These are phyloP conservation scores for Molossus molossus DNA, from an alignment of 2,797 vertebrate species.

Conservation along the genomic window DNA sequence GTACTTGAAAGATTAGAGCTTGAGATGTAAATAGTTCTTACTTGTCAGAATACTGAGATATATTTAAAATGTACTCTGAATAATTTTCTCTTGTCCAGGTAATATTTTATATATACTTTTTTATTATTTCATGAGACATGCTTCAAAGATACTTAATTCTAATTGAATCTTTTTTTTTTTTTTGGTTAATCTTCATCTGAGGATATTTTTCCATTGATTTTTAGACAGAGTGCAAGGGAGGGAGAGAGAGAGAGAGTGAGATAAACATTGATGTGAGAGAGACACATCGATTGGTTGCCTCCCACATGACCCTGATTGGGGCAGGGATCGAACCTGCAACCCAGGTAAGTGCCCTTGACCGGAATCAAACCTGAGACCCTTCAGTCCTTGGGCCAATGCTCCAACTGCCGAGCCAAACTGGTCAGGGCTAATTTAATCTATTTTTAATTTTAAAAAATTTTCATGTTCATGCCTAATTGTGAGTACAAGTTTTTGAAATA, in stretches of 20 bases:
- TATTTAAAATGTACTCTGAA: not conserved
- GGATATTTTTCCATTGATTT: too few relatives aligned
- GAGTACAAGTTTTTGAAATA: slow-evolving; percentile 70
- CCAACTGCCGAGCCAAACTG: too few relatives aligned
- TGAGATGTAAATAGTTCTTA: not conserved
- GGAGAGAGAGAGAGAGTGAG: too few relatives aligned
- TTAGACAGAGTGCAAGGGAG: too few relatives aligned
- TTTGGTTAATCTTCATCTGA: too few relatives aligned
- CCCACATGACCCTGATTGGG: too few relatives aligned
- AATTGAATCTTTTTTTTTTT: slow-evolving; percentile 12
- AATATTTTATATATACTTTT: slow-evolving; percentile 30
- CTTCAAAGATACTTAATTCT: slow-evolving; percentile 72
- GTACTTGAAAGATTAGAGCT: not conserved
- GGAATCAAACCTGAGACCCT: too few relatives aligned
- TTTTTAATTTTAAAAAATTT: slow-evolving; percentile 46
- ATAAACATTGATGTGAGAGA: too few relatives aligned
- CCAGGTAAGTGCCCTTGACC: too few relatives aligned
- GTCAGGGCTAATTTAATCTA: not conserved
- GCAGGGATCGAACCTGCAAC: too few relatives aligned
- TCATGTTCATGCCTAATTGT: slow-evolving; percentile 59
- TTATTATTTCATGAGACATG: not conserved
- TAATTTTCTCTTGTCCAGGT: slow-evolving; percentile 50
- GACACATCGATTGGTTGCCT: too few relatives aligned
- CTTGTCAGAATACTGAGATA: slow-evolving; percentile 31
- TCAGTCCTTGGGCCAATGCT: too few relatives aligned